A percentile compares a stretch with the other conserved stretches of the same genome.
phyloP scores from a whole-genome alignment of 2,797 vertebrate species.

The Gambusia yucatana region DNA sequence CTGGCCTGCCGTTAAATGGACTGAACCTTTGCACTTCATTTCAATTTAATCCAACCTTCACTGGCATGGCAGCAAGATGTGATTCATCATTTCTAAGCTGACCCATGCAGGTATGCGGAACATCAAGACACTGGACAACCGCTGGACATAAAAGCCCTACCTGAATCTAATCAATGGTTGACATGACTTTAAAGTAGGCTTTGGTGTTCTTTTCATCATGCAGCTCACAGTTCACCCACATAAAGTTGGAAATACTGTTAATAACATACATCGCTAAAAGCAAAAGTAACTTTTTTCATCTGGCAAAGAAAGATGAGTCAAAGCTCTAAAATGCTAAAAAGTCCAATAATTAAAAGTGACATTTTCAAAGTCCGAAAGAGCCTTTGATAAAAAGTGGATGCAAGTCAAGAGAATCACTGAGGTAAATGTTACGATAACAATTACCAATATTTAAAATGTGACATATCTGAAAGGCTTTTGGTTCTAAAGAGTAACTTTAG shows the following conservation, averaged over 20 bases:
- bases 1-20: constrained; percentile 66
- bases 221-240: constrained; percentile 22
- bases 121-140: constrained; percentile 57
- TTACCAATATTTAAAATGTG: constrained; percentile 4
- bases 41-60: constrained; percentile 73
- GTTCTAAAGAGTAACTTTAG: neutral
- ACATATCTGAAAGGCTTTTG: constrained; percentile 7
- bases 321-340: constrained; percentile 22
- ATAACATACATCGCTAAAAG: constrained; percentile 20
- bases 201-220: constrained; percentile 27
- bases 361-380: constrained; percentile 21
- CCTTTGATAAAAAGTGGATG: neutral
- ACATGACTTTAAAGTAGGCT: constrained; percentile 6
- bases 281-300: constrained; percentile 9
- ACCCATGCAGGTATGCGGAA: constrained; percentile 45
- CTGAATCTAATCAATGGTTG: constrained; percentile 42
- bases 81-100: constrained; percentile 60
- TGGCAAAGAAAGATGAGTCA: constrained; percentile 5
- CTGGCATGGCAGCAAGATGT: constrained; percentile 38
- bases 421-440: constrained; percentile 13
- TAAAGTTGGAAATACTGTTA: constrained; percentile 6
- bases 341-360: constrained; percentile 18
- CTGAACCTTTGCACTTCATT: constrained; percentile 69
- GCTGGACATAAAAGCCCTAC: constrained; percentile 48
- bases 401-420: constrained; percentile 7